Evolutionary conservation across 1,140 invertebrate species (phyloP), one percentile per base, ranked within the genome.

Genomic region (Kradibia gibbosae): DNA sequence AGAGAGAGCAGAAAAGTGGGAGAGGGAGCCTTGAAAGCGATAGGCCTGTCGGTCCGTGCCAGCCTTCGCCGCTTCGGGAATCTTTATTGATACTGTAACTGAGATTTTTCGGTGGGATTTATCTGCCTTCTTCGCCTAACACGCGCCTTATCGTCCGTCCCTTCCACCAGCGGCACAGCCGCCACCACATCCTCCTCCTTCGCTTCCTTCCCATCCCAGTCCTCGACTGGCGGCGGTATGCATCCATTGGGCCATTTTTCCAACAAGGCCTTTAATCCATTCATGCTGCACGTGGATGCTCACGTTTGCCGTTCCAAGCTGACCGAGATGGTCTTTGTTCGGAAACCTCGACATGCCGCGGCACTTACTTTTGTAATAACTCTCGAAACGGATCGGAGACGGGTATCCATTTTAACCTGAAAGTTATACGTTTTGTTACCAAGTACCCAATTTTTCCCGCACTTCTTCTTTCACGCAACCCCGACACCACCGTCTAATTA

Each of bases 61-160:
- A 71, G 82, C 82, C 81, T 83, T 83, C 82, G 72, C 77, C 81
- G 79, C 80, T 80, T 31, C n/a, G 53, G 39, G 84, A 83, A 84
- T 84, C 84, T 86, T 87, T 86, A 86, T 87, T 87, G 84, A 86
- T 85, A 87, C 85, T 87, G 85, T 85, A 86, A 87, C 84, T 85
- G 84, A 87, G 86, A 85, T 85, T 86, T 86, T 75, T 74, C 57
- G 70, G 70, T 74, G 75, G 81, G 81, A 82, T 82, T 82, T 82
- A 82, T 82, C 81, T 82, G 25, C 70, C 76, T 78, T 75, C 81
- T 82, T 82, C 31, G 76, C 25, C 76, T 78, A 78, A 82, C 81
- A 82, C 76, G 76, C 76, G 75, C 81, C 81, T 82, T 82, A 82
- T 82, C 81, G 81, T 31, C 57, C 13, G 73, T 82, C 60, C 34